Percentiles rank a stretch among this genome's conserved stretches.
These are phyloP conservation scores for Globodera rostochiensis DNA, from an alignment of 1,140 invertebrate species.

Conservation along the genomic window DNA sequence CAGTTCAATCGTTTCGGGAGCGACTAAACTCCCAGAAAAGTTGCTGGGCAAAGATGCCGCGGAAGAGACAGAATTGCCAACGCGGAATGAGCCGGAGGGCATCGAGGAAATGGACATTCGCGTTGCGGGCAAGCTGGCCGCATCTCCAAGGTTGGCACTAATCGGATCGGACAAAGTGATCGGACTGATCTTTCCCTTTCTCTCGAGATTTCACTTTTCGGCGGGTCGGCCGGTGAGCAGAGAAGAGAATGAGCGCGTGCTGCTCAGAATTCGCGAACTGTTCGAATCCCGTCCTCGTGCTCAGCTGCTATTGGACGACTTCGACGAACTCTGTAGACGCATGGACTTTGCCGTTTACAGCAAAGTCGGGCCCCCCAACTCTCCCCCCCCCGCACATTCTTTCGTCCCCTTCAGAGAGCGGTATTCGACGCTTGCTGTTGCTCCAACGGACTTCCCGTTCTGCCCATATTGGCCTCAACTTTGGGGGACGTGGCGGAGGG, in stretches of 20 bases:
- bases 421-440: conserved; percentile 52
- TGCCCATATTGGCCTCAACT: conserved; percentile 14
- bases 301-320: conserved; percentile 34
- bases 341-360: conserved; percentile 45
- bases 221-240: conserved; percentile 39
- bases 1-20: background rate
- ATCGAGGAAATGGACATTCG: background rate
- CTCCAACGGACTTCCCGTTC: conserved; percentile 28
- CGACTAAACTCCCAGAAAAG: background rate
- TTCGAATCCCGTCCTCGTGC: conserved; percentile 27
- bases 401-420: conserved; percentile 13
- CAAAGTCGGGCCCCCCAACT: conserved; percentile 23
- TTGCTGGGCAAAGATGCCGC: background rate
- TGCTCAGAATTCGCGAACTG: conserved; percentile 15
- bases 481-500: background rate
- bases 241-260: conserved; percentile 46
- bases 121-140: background rate
- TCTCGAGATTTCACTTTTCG: conserved; percentile 51
- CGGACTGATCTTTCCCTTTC: background rate
- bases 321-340: conserved; percentile 44
- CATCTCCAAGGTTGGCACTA: background rate
- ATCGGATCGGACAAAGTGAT: conserved; percentile 14
- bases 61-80: conserved; percentile 8
- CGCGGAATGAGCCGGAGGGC: background rate
- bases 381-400: background rate